Evolutionary conservation across 1,140 invertebrate genomes (phyloP).

Genomic region (Apocrypta bakeri): DNA sequence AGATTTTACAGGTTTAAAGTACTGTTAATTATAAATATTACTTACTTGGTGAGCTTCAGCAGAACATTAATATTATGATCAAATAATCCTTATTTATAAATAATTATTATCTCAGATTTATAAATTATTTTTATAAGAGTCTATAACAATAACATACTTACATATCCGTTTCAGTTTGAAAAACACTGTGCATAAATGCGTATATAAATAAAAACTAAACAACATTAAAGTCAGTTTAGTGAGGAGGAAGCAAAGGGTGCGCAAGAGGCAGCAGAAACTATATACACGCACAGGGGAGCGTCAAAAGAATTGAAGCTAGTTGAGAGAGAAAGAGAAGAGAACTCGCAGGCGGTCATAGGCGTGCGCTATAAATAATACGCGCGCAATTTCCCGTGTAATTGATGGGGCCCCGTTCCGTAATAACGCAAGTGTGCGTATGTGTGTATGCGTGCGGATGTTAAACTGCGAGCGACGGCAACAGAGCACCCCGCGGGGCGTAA

Average conservation of each 20-base stretch:
- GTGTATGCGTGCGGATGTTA: conserved; percentile 18
- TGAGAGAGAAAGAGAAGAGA: neutral
- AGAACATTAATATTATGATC: too few species aligned
- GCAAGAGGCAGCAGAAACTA: neutral
- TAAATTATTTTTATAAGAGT: too few species aligned
- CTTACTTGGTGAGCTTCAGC: too few species aligned
- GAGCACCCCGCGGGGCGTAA: conserved; percentile 68
- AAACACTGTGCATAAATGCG: too few species aligned
- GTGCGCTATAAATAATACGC: conserved; percentile 66
- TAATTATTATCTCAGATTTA: too few species aligned
- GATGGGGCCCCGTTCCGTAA: conserved; percentile 66
- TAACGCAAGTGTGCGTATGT: conserved; percentile 56
- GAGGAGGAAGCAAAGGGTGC: neutral
- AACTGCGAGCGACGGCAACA: neutral
- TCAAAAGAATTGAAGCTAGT: neutral
- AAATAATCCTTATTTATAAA: too few species aligned
- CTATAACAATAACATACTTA: too few species aligned
- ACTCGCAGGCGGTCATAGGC: neutral
- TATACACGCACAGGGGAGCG: neutral
- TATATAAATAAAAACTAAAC: too few species aligned
- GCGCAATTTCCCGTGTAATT: conserved; percentile 73
- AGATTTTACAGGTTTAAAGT: too few species aligned
- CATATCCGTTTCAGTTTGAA: too few species aligned
- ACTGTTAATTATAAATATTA: too few species aligned
- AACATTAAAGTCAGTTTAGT: too few species aligned